Evolutionary conservation across 2,797 vertebrate genomes (phyloP).

Genomic region (Bradypus variegatus): DNA sequence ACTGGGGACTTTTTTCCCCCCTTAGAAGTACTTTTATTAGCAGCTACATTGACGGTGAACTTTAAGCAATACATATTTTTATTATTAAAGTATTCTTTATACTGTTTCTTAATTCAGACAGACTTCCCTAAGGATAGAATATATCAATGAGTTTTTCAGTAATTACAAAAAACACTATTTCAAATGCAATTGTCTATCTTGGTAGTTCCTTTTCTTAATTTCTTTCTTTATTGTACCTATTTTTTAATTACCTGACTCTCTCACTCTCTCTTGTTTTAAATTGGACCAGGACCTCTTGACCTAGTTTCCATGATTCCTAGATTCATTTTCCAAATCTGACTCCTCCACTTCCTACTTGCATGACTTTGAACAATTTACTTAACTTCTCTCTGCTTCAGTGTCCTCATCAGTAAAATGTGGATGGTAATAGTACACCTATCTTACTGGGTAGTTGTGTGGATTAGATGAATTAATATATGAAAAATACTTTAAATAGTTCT

Average conservation of each 20-base stretch:
- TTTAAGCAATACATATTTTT: background rate
- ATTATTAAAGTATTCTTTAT: background rate
- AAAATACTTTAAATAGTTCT: background rate
- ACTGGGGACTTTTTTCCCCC: background rate
- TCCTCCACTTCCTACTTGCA: background rate
- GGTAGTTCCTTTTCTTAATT: background rate
- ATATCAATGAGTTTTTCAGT: background rate
- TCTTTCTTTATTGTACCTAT: background rate
- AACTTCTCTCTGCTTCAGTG: background rate
- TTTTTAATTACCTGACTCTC: background rate
- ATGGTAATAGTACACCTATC: too few species aligned
- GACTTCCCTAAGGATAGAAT: background rate
- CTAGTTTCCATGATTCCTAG: background rate
- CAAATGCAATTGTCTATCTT: background rate
- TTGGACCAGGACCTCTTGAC: background rate
- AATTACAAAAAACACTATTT: background rate
- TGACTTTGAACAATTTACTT: background rate
- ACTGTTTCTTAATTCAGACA: background rate
- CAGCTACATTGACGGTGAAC: background rate
- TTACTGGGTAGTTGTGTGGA: background rate
- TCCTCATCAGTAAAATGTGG: background rate
- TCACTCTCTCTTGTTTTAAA: background rate
- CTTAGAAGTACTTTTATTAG: background rate
- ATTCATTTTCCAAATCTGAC: background rate
- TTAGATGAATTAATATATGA: background rate